Base-by-base conservation (phyloP, 2,113 vertebrate genomes). In the Leiothrix lutea region DNA sequence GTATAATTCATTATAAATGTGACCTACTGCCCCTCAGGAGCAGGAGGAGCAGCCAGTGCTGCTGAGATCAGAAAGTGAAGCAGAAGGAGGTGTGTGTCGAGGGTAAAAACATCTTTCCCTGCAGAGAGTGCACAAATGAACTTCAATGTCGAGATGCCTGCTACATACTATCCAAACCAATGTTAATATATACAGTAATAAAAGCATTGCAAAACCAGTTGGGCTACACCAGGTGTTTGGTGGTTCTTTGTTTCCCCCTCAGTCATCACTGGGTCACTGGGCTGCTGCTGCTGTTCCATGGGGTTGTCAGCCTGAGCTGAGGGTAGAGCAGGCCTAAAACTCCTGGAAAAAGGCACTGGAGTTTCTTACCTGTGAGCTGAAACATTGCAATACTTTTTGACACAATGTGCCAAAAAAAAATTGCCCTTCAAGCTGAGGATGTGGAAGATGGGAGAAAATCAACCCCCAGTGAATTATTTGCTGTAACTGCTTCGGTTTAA, bases 161-260 rank as follows among this genome's bases (percentile, higher is more conserved):
- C 94, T 97, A 53, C 93, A 90, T 97, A 83, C 95, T 96, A 94
- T 94, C 96, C 93, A 95, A 96, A 95, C 31, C 64, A 80, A 95
- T 97, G 96, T 97, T 96, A 96, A 97, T 97, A 97, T 97, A 95
- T 95, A 95, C 92, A 96, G 95, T 96, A 97, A 97, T 96, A 97
- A 97, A 97, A 96, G 90, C 94, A 96, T 97, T 97, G 95, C 95
- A 96, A 97, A 97, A 93, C 90, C 90, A 93, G 42, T 93, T 83
- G 92, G 75, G 72, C 93, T 96, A 84, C 69, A 95, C 64, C 93
- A 57, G 75, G 44, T 94, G 86, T 97, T 80, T 5, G 72, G 91
- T 92, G 80, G 40, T 97, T 42, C 6, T 88, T 83, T 77, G 80
- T 85, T 53, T 54, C 31, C 40, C 21, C 23, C 22, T 9, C 47